A percentile compares a stretch with the other conserved stretches of the same genome.
Conservation (phyloP, 1,140 invertebrate species). For the Drosophila bifasciata region DNA sequence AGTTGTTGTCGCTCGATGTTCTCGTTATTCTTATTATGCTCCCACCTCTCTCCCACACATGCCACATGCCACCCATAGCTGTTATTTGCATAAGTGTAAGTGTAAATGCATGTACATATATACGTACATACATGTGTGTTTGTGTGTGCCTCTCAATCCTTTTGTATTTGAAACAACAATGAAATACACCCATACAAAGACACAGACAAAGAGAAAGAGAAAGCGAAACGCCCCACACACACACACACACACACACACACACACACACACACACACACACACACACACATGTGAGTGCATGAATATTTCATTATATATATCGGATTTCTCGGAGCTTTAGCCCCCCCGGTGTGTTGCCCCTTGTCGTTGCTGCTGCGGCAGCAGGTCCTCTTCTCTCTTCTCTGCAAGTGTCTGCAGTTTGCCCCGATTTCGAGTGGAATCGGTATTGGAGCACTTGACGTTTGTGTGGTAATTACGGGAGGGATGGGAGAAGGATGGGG, state of each 20-base stretch:
- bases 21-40: conserved; percentile 75
- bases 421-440: conserved; percentile 56
- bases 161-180: conserved; percentile 75
- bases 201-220: background rate
- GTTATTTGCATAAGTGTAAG: conserved; percentile 54
- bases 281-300: conserved; percentile 22
- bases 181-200: conserved; percentile 26
- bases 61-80: conserved; percentile 35
- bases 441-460: conserved; percentile 8
- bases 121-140: conserved; percentile 5
- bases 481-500: background rate
- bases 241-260: background rate
- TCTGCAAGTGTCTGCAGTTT: conserved; percentile 46
- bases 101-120: conserved; percentile 13
- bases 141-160: conserved; percentile 60
- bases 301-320: conserved; percentile 80
- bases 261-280: background rate
- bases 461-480: conserved; percentile 34
- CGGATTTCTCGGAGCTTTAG: conserved; percentile 58
- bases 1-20: conserved; percentile 64
- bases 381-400: conserved; percentile 7
- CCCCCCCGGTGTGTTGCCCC: conserved; percentile 7
- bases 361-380: conserved; percentile 39
- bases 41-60: conserved; percentile 22
- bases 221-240: conserved; percentile 3